These are phyloP conservation scores for Timema podura DNA, from an alignment of 2,888 invertebrate genomes.

Conservation along the genomic window DNA sequence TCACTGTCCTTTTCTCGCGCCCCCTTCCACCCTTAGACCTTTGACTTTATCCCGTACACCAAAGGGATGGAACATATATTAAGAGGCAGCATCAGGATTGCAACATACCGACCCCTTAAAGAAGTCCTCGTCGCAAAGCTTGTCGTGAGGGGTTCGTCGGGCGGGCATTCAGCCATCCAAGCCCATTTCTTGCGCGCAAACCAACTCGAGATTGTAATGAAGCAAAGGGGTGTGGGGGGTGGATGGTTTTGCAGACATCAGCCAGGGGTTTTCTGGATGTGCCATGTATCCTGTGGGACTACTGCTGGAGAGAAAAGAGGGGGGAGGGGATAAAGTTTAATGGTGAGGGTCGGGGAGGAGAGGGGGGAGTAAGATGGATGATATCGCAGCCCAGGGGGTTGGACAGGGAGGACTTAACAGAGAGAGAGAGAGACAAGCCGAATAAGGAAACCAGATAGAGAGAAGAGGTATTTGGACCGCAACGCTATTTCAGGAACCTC, in stretches of 20 bases:
- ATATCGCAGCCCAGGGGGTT: conserved; percentile 12
- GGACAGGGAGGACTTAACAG: neutral
- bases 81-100: no score
- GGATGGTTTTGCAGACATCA: conserved; percentile 3
- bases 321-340: conserved; percentile 14
- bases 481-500: conserved; percentile 24
- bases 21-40: no score
- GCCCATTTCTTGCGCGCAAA: no score
- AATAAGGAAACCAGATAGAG: neutral
- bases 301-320: neutral
- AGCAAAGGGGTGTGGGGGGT: neutral
- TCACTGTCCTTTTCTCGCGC: no score
- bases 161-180: no score
- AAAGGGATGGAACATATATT: no score
- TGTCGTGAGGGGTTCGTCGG: no score
- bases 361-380: conserved; percentile 11
- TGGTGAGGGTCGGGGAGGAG: neutral
- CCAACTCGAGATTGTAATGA: conserved; percentile 5
- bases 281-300: conserved; percentile 13
- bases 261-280: conserved; percentile 4
- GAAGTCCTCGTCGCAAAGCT: no score
- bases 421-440: neutral
- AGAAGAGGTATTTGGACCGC: conserved; percentile 20
- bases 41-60: no score
- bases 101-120: no score